phyloP scores from a whole-genome alignment of 1,140 invertebrate genomes.

The Brachionus rotundiformis region DNA sequence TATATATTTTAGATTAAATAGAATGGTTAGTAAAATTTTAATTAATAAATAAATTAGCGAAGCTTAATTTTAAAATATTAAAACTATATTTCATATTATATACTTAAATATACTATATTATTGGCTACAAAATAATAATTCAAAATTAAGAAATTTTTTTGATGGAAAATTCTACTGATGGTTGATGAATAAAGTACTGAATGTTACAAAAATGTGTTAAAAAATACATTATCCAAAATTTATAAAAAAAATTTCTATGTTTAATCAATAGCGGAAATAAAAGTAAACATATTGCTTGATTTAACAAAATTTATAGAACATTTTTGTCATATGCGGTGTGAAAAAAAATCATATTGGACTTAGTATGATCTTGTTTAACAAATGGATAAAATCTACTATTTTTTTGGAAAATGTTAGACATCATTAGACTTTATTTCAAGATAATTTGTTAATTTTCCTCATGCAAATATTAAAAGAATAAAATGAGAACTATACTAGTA shows the following conservation, averaged over 20 bases:
- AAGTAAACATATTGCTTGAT: constrained; percentile 8
- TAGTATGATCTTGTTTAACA: neutral
- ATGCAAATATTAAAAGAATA: no score
- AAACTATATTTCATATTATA: no score
- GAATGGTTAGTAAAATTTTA: no score
- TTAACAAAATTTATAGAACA: constrained; percentile 17
- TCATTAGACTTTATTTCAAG: neutral
- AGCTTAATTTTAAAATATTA: no score
- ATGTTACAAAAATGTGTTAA: neutral
- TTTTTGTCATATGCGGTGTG: neutral
- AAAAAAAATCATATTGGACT: neutral
- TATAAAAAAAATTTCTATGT: neutral
- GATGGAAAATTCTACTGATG: no score
- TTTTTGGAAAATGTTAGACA: neutral
- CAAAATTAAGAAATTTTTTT: no score
- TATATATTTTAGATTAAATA: no score
- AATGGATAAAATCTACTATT: neutral
- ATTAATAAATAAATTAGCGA: no score
- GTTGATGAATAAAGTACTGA: no score
- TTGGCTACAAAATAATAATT: no score
- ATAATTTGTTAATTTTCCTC: neutral
- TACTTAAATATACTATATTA: no score
- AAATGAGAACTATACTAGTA: no score
- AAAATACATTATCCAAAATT: constrained; percentile 11
- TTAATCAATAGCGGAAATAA: constrained; percentile 8